These are phyloP conservation scores for Abramis brama DNA, from an alignment of 2,113 vertebrate species.

Conservation along the genomic window DNA sequence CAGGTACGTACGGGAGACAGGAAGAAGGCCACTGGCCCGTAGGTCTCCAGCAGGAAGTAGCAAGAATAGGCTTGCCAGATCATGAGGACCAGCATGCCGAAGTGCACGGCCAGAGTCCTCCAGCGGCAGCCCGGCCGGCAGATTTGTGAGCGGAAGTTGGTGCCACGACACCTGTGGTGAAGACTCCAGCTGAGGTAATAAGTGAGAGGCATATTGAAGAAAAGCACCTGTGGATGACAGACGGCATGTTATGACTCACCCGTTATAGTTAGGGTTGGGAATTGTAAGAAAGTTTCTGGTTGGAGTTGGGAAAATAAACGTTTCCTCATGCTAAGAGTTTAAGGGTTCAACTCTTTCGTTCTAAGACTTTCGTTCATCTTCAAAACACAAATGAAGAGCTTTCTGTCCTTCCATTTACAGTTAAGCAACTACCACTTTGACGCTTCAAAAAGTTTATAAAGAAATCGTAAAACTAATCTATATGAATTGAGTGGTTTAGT, in stretches of 20 bases:
- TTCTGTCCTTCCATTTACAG: too few relatives aligned
- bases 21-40: slow-evolving; percentile 85
- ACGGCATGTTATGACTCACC: background rate
- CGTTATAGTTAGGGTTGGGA: background rate
- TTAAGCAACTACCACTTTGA: too few relatives aligned
- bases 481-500: too few relatives aligned
- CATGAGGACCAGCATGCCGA: slow-evolving; percentile 84
- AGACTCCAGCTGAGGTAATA: slow-evolving; percentile 94
- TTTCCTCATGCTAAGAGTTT: too few relatives aligned
- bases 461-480: too few relatives aligned
- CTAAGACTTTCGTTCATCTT: too few relatives aligned
- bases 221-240: slow-evolving; percentile 78
- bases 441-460: too few relatives aligned
- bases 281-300: background rate
- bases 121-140: slow-evolving; percentile 64
- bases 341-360: too few relatives aligned
- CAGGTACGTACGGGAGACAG: slow-evolving; percentile 90
- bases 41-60: slow-evolving; percentile 87
- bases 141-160: slow-evolving; percentile 86
- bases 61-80: slow-evolving; percentile 89
- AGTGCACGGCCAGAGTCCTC: slow-evolving; percentile 73
- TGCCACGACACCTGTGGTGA: slow-evolving; percentile 83
- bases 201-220: slow-evolving; percentile 93
- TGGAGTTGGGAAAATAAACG: too few relatives aligned
- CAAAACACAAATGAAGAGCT: too few relatives aligned